Base-by-base conservation (phyloP, 2,888 invertebrate species). In the Unio pictorum region DNA sequence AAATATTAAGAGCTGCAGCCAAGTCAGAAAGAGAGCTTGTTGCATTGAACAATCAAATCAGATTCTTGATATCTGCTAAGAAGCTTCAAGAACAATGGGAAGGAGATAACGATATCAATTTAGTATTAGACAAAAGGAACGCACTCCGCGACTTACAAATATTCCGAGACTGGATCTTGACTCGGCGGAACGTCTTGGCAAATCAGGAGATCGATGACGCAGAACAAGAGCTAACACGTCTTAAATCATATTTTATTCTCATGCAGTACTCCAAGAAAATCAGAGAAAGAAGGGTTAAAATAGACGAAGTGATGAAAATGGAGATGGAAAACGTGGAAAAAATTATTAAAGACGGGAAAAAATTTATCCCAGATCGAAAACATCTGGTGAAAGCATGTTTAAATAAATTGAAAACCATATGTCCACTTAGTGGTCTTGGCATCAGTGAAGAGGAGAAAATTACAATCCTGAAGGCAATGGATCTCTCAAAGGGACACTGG, bases 401-500 rank as follows among this genome's bases (percentile, higher is more conserved):
- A 20, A 26, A 70, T 3, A 62, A 61, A 5, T 55, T 81, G 55
- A 64, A 76, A 26, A 45, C 67, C 11, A 23, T 61, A 15, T 34
- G 79, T 18, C 78, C 81, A 23, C 18, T 68, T 0, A n/a, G 30
- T 7, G 81, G 80, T 1, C 76, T 84, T n/a, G 79, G 81, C 1
- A 78, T 92, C 45, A 86, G 90, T 0, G 89, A 91, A 3, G 75
- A 80, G 11, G 93, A 94, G 84, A 89, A 91, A 58, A 82, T 87
- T 28, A 85, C 92, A 89, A 92, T 94, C 64, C 91, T 93, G 0
- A 81, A 86, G 80, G 94, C 93, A 0, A 91, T 94, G 75, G 92
- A 91, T 0, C 82, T 93, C 54, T 88, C 84, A 61, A 90, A 91
- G 63, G 94, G 94, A 0, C 93, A 93, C 81, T 95, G 94, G 94